Evolutionary conservation across 2,797 vertebrate genomes (phyloP), one percentile per base, ranked within the genome.

Genomic region (Champsocephalus gunnari): DNA sequence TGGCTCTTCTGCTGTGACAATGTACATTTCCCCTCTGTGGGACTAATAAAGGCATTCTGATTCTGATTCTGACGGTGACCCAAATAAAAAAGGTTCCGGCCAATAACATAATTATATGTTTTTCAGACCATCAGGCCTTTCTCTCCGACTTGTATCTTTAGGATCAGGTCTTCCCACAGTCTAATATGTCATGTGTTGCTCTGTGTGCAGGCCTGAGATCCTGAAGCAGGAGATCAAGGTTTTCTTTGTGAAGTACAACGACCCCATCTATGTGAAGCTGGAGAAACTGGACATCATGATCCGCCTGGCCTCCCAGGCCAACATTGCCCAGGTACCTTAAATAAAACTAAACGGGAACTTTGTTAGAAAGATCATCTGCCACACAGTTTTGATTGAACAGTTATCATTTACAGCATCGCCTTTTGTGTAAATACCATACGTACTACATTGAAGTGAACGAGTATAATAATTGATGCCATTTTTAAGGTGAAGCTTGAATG

Each of bases 241-340:
- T 61, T 99, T 99, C 86, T 99, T 99, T 12, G 98, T 99, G 70
- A 99, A 99, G 88, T 99, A 99, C 92, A 99, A 99, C 0, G 98
- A 99, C 91, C 98, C 98, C 0, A 99, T 99, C 91, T 99, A 99
- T 0, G 97, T 99, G 86, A 99, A 99, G 80, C 95, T 99, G 90
- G 98, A 99, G 93, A 99, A 99, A 75, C 93, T 99, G 92, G 98
- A 99, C 93, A 99, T 99, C 91, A 99, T 99, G 98, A 99, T 99
- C 88, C 97, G 98, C 73, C 86, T 99, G 92, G 98, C 98, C 5
- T 99, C 98, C 10, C 98, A 99, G 86, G 98, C 98, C 78, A 99
- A 99, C 92, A 99, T 99, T 0, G 97, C 98, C 2, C 98, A 99
- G 98, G 98, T 99, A 71, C 60, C 0, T 9, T 0, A 9, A 7